These are phyloP conservation scores for Mya arenaria DNA, from an alignment of 1,140 invertebrate species.

Conservation along the genomic window DNA sequence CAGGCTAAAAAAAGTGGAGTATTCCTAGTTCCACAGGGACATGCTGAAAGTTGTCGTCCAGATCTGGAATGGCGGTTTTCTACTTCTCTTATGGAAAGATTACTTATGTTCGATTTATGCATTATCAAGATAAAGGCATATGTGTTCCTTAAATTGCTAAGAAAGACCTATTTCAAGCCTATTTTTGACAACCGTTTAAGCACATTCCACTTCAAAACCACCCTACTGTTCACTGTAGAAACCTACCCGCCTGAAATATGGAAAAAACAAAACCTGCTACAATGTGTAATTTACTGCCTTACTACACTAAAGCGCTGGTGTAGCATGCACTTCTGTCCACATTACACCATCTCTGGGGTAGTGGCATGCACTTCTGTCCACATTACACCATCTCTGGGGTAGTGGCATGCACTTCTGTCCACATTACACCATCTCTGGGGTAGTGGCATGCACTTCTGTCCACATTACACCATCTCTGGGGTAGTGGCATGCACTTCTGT, in stretches of 20 bases:
- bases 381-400: no score
- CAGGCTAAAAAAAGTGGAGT: not conserved
- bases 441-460: no score
- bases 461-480: no score
- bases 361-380: no score
- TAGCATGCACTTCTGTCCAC: not conserved
- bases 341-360: no score
- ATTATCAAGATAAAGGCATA: not conserved
- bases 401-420: no score
- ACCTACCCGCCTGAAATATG: not conserved
- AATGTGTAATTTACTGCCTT: not conserved
- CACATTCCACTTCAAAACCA: not conserved
- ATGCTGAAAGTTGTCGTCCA: not conserved
- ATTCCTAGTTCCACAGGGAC: not conserved
- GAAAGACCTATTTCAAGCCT: not conserved
- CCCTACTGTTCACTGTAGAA: not conserved
- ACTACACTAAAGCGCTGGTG: not conserved
- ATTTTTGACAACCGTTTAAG: not conserved
- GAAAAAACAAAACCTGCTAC: not conserved
- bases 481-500: no score
- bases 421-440: no score
- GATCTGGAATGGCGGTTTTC: not conserved
- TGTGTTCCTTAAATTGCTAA: not conserved
- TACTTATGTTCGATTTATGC: not conserved
- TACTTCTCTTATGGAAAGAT: not conserved